phyloP scores from a whole-genome alignment of 1,140 invertebrate species.

The Caerostris darwini region DNA sequence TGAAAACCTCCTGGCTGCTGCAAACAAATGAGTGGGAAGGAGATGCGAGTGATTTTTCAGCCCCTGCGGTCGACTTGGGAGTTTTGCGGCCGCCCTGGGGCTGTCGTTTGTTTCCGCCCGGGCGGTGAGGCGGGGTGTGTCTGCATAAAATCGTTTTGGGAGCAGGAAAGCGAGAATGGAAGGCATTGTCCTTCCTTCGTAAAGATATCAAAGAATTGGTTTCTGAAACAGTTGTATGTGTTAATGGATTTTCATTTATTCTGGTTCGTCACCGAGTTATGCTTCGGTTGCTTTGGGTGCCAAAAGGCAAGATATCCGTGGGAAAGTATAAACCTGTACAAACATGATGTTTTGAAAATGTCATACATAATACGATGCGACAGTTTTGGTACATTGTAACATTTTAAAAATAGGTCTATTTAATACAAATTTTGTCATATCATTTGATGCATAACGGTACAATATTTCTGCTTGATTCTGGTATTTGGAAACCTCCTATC shows the following conservation, averaged over 20 bases:
- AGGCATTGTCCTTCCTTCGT: constrained; percentile 8
- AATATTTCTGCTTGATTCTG: too few relatives aligned
- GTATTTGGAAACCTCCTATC: too few relatives aligned
- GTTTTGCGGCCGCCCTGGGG: background rate
- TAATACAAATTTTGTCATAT: too few relatives aligned
- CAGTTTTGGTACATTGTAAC: too few relatives aligned
- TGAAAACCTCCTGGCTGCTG: constrained; percentile 30
- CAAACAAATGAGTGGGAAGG: constrained; percentile 55
- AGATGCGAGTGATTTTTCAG: background rate
- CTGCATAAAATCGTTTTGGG: constrained; percentile 20
- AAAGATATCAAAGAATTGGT: background rate
- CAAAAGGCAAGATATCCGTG: too few relatives aligned
- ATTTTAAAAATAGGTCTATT: too few relatives aligned
- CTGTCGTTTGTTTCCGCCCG: background rate
- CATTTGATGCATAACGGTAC: too few relatives aligned
- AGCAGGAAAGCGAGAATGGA: background rate
- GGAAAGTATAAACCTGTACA: too few relatives aligned
- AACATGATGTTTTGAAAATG: too few relatives aligned
- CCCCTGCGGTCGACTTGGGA: background rate
- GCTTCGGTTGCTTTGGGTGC: too few relatives aligned
- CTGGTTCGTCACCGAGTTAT: too few relatives aligned
- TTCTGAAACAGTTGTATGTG: background rate
- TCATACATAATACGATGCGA: too few relatives aligned
- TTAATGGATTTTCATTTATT: background rate
- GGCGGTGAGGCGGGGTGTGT: background rate